Evolutionary conservation across 1,140 invertebrate genomes (phyloP), one percentile per base, ranked within the genome.

Genomic region (Drosophila sproati): DNA sequence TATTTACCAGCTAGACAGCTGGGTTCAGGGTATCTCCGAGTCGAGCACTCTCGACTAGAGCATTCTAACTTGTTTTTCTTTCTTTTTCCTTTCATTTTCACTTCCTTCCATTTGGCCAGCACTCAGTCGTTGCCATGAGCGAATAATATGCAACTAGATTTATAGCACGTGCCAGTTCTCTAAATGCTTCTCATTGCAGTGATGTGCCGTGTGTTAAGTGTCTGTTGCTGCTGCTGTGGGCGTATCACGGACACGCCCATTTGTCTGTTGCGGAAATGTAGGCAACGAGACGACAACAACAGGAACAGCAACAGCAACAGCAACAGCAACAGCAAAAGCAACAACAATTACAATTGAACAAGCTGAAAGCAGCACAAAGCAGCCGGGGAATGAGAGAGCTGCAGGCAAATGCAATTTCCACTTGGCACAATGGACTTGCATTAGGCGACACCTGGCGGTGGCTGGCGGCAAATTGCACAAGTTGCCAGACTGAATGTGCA

Each of bases 261-360:
- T 52, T 68, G 83, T 89, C 83, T 88, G 80, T 48, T 47, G 34
- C 85, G 83, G 83, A 88, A 89, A 83, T 89, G 73, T 87, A 80
- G 85, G 56, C 68, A 78, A 54, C 41, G 48, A 71, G 47, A 61
- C 54, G 45, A 62, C 56, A 47, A 52, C 51, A 20, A 62, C 10
- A 57, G 39, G 7, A 29, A 67, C 56, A 73, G 57, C 57, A 35
- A 43, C 20, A 20, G 20, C 20, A 20, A 20, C 20, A 20, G 20
- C 20, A 20, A 20, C 1, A 20, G 1, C 54, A 37, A 62, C 56
- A 47, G 52, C 51, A 20, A 62, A 5, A 57, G 39, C n/a, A 29
- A 67, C 56, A 73, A 63, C 57, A 35, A 43, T 20, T 35, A 63
- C 57, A 28, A 45, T 29, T 37, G 7, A 56, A 31, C 54, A 29